A percentile compares a stretch with the other conserved stretches of the same genome.
Conservation (phyloP, 2,113 vertebrate species). For the Epinephelus cyanopodus region DNA sequence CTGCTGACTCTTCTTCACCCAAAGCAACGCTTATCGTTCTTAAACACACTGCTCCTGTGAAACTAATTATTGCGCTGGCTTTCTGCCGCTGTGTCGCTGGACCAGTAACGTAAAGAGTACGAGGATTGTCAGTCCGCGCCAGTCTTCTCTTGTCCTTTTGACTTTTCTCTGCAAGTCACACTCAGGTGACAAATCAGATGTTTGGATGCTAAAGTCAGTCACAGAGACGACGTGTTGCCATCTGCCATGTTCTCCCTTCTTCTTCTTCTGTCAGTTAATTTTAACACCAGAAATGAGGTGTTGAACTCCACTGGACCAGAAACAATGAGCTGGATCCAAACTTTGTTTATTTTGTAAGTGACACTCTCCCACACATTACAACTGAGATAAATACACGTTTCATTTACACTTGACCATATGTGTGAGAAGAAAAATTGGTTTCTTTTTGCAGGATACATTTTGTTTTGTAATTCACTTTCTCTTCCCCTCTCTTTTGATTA, state of each 20-base stretch:
- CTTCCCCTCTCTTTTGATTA: neutral
- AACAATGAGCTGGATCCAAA: neutral
- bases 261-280: neutral
- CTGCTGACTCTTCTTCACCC: constrained; percentile 69
- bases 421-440: neutral
- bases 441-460: neutral
- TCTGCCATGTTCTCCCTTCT: neutral
- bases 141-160: constrained; percentile 34
- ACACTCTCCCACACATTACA: neutral
- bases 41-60: constrained; percentile 73
- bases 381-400: neutral
- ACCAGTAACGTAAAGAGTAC: constrained; percentile 26
- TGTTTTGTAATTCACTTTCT: neutral
- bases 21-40: constrained; percentile 75
- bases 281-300: neutral
- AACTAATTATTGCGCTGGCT: constrained; percentile 74
- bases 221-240: neutral
- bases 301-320: neutral
- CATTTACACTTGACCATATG: neutral
- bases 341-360: no score
- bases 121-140: constrained; percentile 23
- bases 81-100: constrained; percentile 45
- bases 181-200: constrained; percentile 25
- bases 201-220: neutral
- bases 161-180: constrained; percentile 10